Base-by-base conservation (phyloP, 2,888 invertebrate species). In the Caenorhabditis sp. region DNA sequence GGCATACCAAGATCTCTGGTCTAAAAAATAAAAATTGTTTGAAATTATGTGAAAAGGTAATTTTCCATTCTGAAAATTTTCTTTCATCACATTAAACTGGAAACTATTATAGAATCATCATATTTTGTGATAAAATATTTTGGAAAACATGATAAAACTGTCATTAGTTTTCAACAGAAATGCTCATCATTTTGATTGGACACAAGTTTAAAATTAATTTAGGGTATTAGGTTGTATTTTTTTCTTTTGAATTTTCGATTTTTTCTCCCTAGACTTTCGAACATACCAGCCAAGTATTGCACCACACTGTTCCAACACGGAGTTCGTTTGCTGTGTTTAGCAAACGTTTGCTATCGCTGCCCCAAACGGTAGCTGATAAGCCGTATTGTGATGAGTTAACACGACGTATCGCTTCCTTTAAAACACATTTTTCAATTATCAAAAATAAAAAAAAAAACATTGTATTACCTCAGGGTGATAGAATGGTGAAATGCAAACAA, bases 251-350 rank as follows among this genome's bases (percentile, higher is more conserved):
- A n/a, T n/a, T n/a, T n/a, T n/a, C n/a, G n/a, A n/a, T n/a, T n/a
- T n/a, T 10, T 31, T 31, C 31, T 31, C 4, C 31, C 5, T 4
- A 31, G 31, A 7, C 10, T 31, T 31, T 10, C 31, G 4, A 23
- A 21, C 63, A 63, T 66, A 84, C 88, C 83, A 91, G 81, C 91
- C 91, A 91, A 74, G 90, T 91, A 80, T 91, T 91, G 62, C 89
- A 89, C 91, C 91, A 91, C 17, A 91, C 91, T 0, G 91, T 91
- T 17, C 91, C 91, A 2, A 90, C 91, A 84, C 90, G 85, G 23
- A 91, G 81, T 62, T 87, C 81, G 38, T 88, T 88, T 12, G 90
- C 89, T 4, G 90, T 88, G 52, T 89, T 85, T 80, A 90, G 89
- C 7, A 90, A 82, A 38, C 87, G 85, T 17, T 88, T 86, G 1